Percentiles rank a stretch among this genome's conserved stretches.
Evolutionary conservation across 2,888 invertebrate species (phyloP).

Genomic region (Oscheius sp.): DNA sequence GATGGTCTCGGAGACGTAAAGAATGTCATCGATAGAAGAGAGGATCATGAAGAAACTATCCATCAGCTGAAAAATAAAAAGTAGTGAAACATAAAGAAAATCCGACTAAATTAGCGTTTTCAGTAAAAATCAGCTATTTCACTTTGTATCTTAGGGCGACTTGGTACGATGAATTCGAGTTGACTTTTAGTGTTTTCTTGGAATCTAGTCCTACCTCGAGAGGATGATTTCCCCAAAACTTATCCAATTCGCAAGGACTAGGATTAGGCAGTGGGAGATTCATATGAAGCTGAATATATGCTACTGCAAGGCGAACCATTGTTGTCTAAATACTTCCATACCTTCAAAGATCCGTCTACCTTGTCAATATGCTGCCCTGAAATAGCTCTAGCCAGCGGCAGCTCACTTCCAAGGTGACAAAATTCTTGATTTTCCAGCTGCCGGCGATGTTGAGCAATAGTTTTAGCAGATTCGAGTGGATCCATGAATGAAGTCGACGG

Average conservation of each 20-base stretch:
- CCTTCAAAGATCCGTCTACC: neutral
- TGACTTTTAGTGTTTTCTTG: neutral
- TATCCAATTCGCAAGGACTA: too few relatives aligned
- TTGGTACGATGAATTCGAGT: too few relatives aligned
- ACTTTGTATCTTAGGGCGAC: too few relatives aligned
- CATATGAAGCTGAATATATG: constrained; percentile 53
- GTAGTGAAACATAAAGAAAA: neutral
- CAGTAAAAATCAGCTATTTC: neutral
- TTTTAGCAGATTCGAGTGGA: too few relatives aligned
- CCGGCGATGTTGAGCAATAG: constrained; percentile 75
- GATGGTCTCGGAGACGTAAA: constrained; percentile 99
- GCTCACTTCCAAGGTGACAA: constrained; percentile 86
- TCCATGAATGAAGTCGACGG: too few relatives aligned
- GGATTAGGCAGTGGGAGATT: neutral
- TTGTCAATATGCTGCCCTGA: constrained; percentile 77
- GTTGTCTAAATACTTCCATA: constrained; percentile 38
- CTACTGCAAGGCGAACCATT: constrained; percentile 56
- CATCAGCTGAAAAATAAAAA: constrained; percentile 79
- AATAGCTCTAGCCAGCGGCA: constrained; percentile 80
- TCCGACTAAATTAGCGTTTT: neutral
- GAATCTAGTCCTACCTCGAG: constrained; percentile 36
- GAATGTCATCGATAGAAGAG: constrained; percentile 92
- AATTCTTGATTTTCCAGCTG: constrained; percentile 96
- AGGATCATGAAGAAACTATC: constrained; percentile 97
- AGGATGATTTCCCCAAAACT: constrained; percentile 40